Conservation (phyloP, 2,113 vertebrate genomes). For the Rattus rattus region DNA sequence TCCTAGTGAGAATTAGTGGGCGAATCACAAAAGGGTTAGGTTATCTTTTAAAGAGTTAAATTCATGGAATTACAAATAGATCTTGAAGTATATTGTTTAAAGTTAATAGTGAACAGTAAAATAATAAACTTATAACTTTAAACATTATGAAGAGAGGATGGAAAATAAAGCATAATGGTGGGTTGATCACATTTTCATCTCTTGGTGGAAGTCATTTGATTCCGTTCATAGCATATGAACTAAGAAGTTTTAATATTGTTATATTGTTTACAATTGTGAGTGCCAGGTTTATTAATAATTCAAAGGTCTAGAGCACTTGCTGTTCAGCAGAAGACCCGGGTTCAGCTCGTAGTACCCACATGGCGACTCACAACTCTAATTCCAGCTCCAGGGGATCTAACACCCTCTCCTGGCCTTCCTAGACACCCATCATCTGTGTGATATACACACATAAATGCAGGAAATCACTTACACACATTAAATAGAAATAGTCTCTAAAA, state of each 20-base stretch:
- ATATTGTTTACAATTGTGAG: not conserved
- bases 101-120: not conserved
- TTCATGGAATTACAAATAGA: not conserved
- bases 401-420: not conserved
- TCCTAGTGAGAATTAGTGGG: not conserved
- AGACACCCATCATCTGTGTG: not conserved
- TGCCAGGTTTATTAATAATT: not conserved
- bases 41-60: constrained; percentile 7
- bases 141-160: not conserved
- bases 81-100: not conserved
- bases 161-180: not conserved
- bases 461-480: not conserved
- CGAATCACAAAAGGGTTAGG: not conserved
- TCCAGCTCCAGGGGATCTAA: not conserved
- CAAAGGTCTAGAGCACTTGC: not conserved
- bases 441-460: not conserved
- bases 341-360: not conserved
- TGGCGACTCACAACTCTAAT: not conserved
- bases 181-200: not conserved
- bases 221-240: not conserved
- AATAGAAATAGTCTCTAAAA: not conserved
- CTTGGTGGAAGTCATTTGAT: not conserved
- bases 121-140: constrained; percentile 1
- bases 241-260: not conserved
- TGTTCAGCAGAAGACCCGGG: not conserved